phyloP scores from a whole-genome alignment of 2,888 invertebrate genomes.

The Sphaeridia pumilis region DNA sequence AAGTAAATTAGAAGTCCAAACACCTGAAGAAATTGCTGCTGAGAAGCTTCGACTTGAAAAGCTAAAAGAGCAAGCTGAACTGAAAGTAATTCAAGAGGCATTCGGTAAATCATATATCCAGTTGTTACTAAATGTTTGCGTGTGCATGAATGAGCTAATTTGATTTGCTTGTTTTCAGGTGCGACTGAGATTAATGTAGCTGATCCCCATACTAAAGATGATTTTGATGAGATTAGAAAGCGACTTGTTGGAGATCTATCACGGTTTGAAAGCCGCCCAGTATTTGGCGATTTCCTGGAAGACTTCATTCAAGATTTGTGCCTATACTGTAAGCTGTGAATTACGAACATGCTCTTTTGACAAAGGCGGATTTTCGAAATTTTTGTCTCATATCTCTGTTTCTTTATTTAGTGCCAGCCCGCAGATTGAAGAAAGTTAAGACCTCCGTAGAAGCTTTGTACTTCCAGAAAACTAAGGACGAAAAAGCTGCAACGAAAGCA shows the following conservation, averaged over 20 bases:
- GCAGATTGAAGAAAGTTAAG: slow-evolving; percentile 74
- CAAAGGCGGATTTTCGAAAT: neutral
- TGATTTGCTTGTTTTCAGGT: slow-evolving; percentile 9
- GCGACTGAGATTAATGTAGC: slow-evolving; percentile 23
- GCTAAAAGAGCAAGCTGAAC: slow-evolving; percentile 75
- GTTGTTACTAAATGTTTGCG: too few relatives aligned
- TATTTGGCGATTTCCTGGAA: slow-evolving; percentile 35
- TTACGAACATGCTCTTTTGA: too few relatives aligned
- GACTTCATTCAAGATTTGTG: slow-evolving; percentile 35
- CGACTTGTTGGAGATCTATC: slow-evolving; percentile 27
- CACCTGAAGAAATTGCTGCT: slow-evolving; percentile 63
- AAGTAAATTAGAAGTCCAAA: too few relatives aligned
- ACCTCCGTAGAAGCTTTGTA: slow-evolving; percentile 68
- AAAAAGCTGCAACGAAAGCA: slow-evolving; percentile 69
- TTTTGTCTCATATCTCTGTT: too few relatives aligned
- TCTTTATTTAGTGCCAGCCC: slow-evolving; percentile 57
- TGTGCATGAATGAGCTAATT: too few relatives aligned
- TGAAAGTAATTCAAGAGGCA: slow-evolving; percentile 74
- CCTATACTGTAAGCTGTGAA: slow-evolving; percentile 20
- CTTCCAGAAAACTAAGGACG: slow-evolving; percentile 76
- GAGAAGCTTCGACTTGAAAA: slow-evolving; percentile 68
- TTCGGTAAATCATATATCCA: too few relatives aligned
- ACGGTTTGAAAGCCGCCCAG: slow-evolving; percentile 29
- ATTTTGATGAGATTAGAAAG: slow-evolving; percentile 34
- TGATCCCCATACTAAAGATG: slow-evolving; percentile 34